Conservation (phyloP, 2,797 vertebrate genomes). For the Eulemur rubriventer region DNA sequence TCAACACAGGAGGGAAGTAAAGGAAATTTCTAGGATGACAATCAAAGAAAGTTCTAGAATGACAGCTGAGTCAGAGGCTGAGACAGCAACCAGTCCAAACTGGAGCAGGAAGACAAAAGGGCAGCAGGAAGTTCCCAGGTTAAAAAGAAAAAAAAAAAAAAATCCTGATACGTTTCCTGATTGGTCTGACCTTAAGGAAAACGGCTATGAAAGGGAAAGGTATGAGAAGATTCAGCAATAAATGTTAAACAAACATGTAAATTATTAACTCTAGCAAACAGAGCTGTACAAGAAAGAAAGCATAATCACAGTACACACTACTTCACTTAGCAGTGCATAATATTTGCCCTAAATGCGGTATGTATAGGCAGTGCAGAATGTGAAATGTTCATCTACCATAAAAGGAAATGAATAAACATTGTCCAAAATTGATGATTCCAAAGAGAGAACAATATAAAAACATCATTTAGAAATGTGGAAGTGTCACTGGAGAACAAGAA, state of each 20-base stretch:
- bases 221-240: background rate
- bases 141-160: background rate
- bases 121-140: background rate
- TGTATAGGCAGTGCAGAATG: background rate
- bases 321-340: background rate
- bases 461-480: background rate
- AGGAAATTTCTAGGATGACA: background rate
- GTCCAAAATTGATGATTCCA: background rate
- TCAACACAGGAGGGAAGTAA: background rate
- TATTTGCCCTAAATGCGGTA: background rate
- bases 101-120: background rate
- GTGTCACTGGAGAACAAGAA: background rate
- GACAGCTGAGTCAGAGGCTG: background rate
- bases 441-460: constrained; percentile 13
- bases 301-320: background rate
- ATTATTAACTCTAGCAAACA: background rate
- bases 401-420: background rate
- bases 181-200: constrained; percentile 8
- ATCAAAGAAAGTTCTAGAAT: background rate
- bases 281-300: background rate
- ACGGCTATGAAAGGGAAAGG: background rate
- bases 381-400: background rate
- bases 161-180: background rate
- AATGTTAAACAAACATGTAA: background rate
- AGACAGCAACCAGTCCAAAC: background rate